phyloP scores from a whole-genome alignment of 2,797 vertebrate genomes.

The Discoglossus pictus region DNA sequence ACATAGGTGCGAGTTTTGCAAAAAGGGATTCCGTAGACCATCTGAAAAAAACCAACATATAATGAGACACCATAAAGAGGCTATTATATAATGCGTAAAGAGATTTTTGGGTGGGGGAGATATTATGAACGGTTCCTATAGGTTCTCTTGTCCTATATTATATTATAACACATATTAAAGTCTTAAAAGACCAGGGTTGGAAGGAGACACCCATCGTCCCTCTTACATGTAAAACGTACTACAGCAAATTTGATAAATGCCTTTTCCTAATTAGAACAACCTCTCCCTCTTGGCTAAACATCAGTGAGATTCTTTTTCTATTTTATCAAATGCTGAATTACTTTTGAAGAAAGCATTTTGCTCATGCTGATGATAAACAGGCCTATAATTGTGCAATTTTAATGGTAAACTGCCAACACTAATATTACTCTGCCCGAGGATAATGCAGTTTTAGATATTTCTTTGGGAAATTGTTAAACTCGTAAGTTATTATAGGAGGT shows the following conservation, averaged over 20 bases:
- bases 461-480: conserved; percentile 61
- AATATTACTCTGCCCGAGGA: conserved; percentile 54
- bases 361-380: conserved; percentile 51
- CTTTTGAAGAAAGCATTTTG: conserved; percentile 55
- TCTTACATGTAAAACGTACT: conserved; percentile 65
- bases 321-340: conserved; percentile 57
- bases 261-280: conserved; percentile 59
- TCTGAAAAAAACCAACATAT: conserved; percentile 98
- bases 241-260: conserved; percentile 62
- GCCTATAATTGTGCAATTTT: conserved; percentile 55
- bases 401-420: conserved; percentile 42
- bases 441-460: conserved; percentile 54
- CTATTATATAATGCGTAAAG: conserved; percentile 69
- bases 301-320: conserved; percentile 52
- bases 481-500: conserved; percentile 58
- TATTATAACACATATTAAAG: conserved; percentile 76
- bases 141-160: conserved; percentile 55
- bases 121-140: conserved; percentile 77
- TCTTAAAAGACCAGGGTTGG: conserved; percentile 72
- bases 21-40: conserved; percentile 92
- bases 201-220: conserved; percentile 63
- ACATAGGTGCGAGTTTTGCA: conserved; percentile 95
- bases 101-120: conserved; percentile 61
- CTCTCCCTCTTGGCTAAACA: no score
- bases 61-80: conserved; percentile 97